A percentile compares a stretch with the other conserved stretches of the same genome.
phyloP scores from a whole-genome alignment of 2,113 vertebrate species.

The Corythornis cristatus region DNA sequence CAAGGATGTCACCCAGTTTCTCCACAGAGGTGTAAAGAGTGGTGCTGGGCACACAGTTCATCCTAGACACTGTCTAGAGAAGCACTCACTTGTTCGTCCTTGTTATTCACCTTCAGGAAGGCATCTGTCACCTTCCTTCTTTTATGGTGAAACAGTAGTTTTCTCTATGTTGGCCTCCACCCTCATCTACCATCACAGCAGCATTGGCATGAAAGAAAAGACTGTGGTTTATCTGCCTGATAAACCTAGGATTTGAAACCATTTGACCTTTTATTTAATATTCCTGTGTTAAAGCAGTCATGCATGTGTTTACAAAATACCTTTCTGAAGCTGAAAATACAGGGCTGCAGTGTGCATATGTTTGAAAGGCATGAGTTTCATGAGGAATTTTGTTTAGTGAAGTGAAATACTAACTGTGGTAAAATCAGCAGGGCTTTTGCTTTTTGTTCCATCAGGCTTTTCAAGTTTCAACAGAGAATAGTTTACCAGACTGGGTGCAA shows the following conservation, averaged over 20 bases:
- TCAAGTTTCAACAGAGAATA: background rate
- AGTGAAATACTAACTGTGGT: constrained; percentile 42
- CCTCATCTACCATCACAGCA: background rate
- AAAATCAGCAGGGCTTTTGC: constrained; percentile 41
- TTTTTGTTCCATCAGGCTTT: constrained; percentile 45
- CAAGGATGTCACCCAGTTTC: background rate
- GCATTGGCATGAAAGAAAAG: background rate
- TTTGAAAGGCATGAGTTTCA: constrained; percentile 26
- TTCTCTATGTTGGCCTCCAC: background rate
- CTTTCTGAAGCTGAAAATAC: constrained; percentile 25
- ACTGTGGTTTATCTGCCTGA: background rate
- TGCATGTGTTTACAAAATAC: constrained; percentile 5
- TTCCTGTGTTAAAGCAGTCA: background rate
- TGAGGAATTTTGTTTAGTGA: background rate
- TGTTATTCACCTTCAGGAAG: background rate
- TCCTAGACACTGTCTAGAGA: background rate
- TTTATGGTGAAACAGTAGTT: background rate
- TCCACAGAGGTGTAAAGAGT: background rate
- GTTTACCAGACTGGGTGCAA: background rate
- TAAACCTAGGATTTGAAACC: background rate
- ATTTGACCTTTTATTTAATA: background rate
- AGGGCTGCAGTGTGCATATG: background rate
- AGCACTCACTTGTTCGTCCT: background rate
- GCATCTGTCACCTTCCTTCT: background rate
- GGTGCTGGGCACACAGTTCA: background rate